Percentiles rank a stretch among this genome's conserved stretches.
phyloP scores from a whole-genome alignment of 2,888 invertebrate species.

The Candidula unifasciata region DNA sequence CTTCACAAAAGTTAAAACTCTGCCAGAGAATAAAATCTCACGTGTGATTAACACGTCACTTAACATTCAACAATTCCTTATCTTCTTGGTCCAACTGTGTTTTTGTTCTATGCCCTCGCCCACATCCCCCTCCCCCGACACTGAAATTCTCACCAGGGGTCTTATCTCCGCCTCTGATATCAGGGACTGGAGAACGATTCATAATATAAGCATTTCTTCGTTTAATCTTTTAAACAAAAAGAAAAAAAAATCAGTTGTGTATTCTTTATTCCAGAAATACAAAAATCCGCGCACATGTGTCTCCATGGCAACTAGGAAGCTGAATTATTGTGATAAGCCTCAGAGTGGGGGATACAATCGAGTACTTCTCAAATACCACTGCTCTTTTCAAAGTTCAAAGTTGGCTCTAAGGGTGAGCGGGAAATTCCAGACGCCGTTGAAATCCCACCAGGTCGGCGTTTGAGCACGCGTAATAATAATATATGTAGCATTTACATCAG shows the following conservation, averaged over 20 bases:
- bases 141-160: background rate
- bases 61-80: slow-evolving; percentile 2
- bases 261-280: slow-evolving; percentile 19
- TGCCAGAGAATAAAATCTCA: too few relatives aligned
- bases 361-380: slow-evolving; percentile 48
- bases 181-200: background rate
- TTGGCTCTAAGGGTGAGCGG: slow-evolving; percentile 35
- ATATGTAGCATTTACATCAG: slow-evolving; percentile 33
- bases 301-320: slow-evolving; percentile 35
- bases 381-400: slow-evolving; percentile 50
- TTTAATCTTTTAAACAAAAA: slow-evolving; percentile 21
- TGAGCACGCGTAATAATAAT: slow-evolving; percentile 33
- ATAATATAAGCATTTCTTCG: slow-evolving; percentile 33
- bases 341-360: slow-evolving; percentile 1
- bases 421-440: slow-evolving; percentile 44
- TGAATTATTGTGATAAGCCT: slow-evolving; percentile 38
- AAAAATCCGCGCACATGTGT: slow-evolving; percentile 32
- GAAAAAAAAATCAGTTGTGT: slow-evolving; percentile 5
- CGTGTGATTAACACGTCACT: background rate
- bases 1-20: background rate
- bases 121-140: background rate
- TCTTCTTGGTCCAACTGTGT: slow-evolving; percentile 6
- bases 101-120: background rate
- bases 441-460: slow-evolving; percentile 45
- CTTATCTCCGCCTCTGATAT: background rate